Percentiles rank a stretch among this genome's conserved stretches.
Conservation (phyloP, 2,113 vertebrate genomes). For the Bubalus kerabau region DNA sequence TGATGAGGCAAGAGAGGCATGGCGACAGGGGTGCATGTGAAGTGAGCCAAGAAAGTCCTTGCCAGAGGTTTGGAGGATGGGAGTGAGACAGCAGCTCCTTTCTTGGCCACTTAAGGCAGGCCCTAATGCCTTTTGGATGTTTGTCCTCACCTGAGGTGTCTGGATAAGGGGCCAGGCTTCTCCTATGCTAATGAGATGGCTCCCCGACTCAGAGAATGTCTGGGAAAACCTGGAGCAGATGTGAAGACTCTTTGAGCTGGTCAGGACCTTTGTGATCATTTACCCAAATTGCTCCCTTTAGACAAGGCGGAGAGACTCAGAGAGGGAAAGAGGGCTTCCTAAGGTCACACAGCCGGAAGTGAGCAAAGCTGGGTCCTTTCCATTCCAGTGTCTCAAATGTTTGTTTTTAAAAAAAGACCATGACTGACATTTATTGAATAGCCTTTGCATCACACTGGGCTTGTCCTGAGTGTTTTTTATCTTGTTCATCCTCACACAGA, state of each 20-base stretch:
- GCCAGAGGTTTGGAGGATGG: not conserved
- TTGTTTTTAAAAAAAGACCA: not conserved
- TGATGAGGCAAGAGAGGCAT: not conserved
- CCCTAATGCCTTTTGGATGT: not conserved
- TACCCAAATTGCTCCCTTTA: not conserved
- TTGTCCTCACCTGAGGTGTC: not conserved
- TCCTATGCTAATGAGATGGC: not conserved
- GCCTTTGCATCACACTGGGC: not conserved
- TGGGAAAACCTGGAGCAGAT: not conserved
- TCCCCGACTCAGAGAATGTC: not conserved
- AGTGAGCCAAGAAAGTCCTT: not conserved
- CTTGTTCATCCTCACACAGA: not conserved
- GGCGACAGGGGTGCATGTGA: not conserved
- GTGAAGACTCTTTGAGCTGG: not conserved
- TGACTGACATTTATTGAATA: not conserved
- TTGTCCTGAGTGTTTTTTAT: not conserved
- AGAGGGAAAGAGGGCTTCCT: not conserved
- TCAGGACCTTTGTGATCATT: not conserved
- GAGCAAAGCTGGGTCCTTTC: not conserved
- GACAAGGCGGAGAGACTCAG: not conserved
- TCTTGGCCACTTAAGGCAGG: not conserved
- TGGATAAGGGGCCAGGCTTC: not conserved
- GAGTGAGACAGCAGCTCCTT: not conserved
- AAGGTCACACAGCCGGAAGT: not conserved
- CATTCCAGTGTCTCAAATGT: not conserved